Evolutionary conservation across 1,140 invertebrate genomes (phyloP).

Genomic region (Armadillidium nasatum): DNA sequence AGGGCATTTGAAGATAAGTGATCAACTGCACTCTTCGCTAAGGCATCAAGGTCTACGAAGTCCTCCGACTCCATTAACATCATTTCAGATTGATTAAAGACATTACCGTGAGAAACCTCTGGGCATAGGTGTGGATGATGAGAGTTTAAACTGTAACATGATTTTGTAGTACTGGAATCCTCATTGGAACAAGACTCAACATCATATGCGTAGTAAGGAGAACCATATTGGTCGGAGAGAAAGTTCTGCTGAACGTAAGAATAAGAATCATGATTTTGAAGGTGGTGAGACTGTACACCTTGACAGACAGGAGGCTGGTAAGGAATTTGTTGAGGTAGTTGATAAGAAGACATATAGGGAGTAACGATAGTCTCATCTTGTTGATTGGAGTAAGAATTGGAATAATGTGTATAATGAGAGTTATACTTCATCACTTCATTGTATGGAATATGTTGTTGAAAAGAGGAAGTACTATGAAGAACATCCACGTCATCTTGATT

Average conservation of each 20-base stretch:
- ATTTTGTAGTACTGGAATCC: not conserved
- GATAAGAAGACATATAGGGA: not conserved
- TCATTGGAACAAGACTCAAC: not conserved
- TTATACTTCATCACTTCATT: not conserved
- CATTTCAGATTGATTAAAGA: not conserved
- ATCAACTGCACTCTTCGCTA: constrained; percentile 52
- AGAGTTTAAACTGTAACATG: not conserved
- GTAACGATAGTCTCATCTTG: not conserved
- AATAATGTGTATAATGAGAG: not conserved
- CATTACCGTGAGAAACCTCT: not conserved
- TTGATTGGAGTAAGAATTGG: not conserved
- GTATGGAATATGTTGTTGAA: not conserved
- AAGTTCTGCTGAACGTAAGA: not conserved
- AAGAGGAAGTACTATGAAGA: not conserved
- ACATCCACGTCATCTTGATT: not conserved
- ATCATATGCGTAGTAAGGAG: not conserved
- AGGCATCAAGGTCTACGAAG: constrained; percentile 53
- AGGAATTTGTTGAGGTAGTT: not conserved
- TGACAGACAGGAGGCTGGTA: not conserved
- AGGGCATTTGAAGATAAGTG: constrained; percentile 23
- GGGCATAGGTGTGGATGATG: not conserved
- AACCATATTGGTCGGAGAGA: not conserved
- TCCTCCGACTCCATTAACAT: constrained; percentile 48
- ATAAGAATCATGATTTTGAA: not conserved
- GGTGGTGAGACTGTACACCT: not conserved